Evolutionary conservation across 2,888 invertebrate species (phyloP).

Genomic region (Neocrepidodera transversa): DNA sequence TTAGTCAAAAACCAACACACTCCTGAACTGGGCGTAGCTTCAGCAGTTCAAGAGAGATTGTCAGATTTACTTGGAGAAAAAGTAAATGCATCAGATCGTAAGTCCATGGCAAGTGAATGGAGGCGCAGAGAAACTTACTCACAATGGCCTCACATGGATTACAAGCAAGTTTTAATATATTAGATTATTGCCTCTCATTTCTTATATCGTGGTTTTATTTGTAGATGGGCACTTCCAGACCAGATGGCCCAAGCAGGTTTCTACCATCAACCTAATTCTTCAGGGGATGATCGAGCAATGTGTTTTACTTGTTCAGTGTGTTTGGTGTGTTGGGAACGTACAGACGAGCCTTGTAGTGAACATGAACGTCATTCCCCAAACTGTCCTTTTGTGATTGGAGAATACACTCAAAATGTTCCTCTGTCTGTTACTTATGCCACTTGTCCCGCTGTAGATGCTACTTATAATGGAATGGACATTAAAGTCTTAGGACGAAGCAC

Average conservation of each 20-base stretch:
- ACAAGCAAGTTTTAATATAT: constrained; percentile 74
- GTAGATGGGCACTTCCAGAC: constrained; percentile 91
- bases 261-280: constrained; percentile 90
- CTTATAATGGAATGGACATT: constrained; percentile 49
- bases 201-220: too few species aligned
- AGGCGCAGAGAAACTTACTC: constrained; percentile 89
- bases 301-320: constrained; percentile 96
- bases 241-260: constrained; percentile 98
- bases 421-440: constrained; percentile 85
- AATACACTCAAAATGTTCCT: constrained; percentile 95
- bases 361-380: constrained; percentile 93
- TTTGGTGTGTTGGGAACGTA: constrained; percentile 95
- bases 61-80: constrained; percentile 72
- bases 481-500: constrained; percentile 53
- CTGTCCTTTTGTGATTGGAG: constrained; percentile 93
- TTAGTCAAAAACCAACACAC: constrained; percentile 82
- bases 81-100: constrained; percentile 63
- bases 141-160: constrained; percentile 96
- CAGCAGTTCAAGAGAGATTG: constrained; percentile 86
- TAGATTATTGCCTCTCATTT: too few species aligned
- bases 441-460: constrained; percentile 70
- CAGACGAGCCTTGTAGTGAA: constrained; percentile 97
- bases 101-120: constrained; percentile 90
- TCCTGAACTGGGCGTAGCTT: constrained; percentile 87
- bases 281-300: constrained; percentile 93